These are phyloP conservation scores for Chirona hameri DNA, from an alignment of 2,888 invertebrate species.

Conservation along the genomic window DNA sequence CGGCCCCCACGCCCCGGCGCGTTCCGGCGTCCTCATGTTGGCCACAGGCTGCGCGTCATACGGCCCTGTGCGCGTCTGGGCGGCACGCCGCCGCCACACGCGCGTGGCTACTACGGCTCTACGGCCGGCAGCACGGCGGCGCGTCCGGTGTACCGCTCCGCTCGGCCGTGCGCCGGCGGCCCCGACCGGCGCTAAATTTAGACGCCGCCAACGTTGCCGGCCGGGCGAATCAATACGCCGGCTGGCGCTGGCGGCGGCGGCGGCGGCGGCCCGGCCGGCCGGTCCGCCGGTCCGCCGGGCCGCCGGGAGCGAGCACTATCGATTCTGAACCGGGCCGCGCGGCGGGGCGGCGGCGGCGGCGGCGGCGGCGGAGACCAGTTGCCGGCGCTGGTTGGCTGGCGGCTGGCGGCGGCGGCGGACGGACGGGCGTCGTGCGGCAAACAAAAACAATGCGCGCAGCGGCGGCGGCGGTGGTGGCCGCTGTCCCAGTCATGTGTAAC, in stretches of 20 bases:
- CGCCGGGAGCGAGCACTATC: background rate
- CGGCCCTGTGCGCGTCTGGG: no score
- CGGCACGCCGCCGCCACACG: background rate
- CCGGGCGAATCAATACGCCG: constrained; percentile 29
- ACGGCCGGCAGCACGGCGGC: background rate
- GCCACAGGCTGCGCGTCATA: background rate
- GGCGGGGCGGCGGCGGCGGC: background rate
- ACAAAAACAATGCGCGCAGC: constrained; percentile 11
- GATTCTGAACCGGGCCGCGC: background rate
- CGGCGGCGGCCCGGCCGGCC: constrained; percentile 22
- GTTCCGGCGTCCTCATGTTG: background rate
- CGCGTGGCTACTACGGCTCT: background rate
- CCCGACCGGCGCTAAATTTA: background rate
- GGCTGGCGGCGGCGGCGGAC: background rate
- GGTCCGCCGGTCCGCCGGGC: constrained; percentile 24
- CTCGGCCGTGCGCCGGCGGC: background rate
- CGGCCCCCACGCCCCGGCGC: background rate
- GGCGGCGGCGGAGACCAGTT: background rate
- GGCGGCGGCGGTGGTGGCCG: no score
- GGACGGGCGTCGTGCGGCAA: background rate
- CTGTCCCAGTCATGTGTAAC: no score
- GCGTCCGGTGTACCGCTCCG: background rate
- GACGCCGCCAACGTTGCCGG: constrained; percentile 27
- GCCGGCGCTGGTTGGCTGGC: background rate
- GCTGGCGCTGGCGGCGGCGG: constrained; percentile 22